phyloP scores from a whole-genome alignment of 2,888 invertebrate species.

The Euproctis similis region DNA sequence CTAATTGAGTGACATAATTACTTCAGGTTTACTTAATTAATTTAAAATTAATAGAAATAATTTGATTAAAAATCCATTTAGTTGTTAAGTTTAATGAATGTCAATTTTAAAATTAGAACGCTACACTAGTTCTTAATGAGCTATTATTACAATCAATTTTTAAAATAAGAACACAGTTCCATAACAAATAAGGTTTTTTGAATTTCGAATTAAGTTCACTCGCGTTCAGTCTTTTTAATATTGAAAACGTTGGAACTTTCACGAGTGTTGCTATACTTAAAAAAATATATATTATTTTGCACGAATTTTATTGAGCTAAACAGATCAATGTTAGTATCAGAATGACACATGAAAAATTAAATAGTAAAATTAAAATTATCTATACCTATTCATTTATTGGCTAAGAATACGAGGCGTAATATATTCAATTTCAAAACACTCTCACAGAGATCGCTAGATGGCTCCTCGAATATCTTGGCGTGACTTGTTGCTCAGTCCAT shows the following conservation, averaged over 20 bases:
- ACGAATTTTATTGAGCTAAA: slow-evolving; percentile 41
- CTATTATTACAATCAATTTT: slow-evolving; percentile 22
- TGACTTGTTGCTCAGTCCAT: slow-evolving; percentile 34
- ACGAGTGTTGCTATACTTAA: slow-evolving; percentile 25
- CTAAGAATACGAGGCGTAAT: slow-evolving; percentile 22
- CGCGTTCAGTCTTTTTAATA: slow-evolving; percentile 50
- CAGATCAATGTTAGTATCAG: slow-evolving; percentile 17
- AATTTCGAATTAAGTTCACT: slow-evolving; percentile 28
- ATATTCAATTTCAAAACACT: slow-evolving; percentile 26
- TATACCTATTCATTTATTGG: slow-evolving; percentile 13
- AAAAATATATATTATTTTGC: slow-evolving; percentile 37
- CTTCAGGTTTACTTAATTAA: no score
- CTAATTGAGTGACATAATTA: no score
- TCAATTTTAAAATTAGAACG: no score
- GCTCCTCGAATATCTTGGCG: slow-evolving; percentile 34
- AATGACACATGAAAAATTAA: slow-evolving; percentile 14
- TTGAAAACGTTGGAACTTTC: slow-evolving; percentile 34
- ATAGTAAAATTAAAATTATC: slow-evolving; percentile 4
- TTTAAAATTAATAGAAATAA: no score
- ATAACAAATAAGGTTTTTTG: no score
- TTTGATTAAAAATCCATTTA: no score
- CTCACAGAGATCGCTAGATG: slow-evolving; percentile 34
- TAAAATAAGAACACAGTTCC: slow-evolving; percentile 38
- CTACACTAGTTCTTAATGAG: slow-evolving; percentile 7
- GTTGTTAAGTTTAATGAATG: no score